phyloP scores from a whole-genome alignment of 2,797 vertebrate species.

The Tachyglossus aculeatus region DNA sequence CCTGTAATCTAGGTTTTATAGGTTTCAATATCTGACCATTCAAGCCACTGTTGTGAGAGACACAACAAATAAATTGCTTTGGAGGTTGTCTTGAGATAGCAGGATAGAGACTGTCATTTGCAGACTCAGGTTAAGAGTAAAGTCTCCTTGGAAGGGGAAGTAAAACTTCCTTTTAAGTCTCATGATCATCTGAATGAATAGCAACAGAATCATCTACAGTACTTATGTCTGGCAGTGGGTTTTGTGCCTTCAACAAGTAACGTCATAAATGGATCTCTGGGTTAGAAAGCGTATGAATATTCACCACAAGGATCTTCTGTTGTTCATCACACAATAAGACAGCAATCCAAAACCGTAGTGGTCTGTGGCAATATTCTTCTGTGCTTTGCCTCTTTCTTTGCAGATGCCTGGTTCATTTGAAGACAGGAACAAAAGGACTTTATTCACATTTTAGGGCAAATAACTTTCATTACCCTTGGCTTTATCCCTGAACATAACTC shows the following conservation, averaged over 20 bases:
- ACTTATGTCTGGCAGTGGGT: slow-evolving; percentile 3
- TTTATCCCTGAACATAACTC: not conserved
- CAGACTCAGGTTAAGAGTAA: not conserved
- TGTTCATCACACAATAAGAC: slow-evolving; percentile 2
- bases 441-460: not conserved
- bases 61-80: slow-evolving; percentile 39
- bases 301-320: not conserved
- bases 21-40: slow-evolving; percentile 16
- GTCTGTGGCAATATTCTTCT: not conserved
- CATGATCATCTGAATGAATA: not conserved
- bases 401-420: not conserved
- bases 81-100: slow-evolving; percentile 11
- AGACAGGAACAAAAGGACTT: not conserved
- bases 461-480: not conserved
- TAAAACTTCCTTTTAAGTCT: not conserved
- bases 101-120: slow-evolving; percentile 26
- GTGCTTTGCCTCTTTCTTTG: not conserved
- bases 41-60: slow-evolving; percentile 11
- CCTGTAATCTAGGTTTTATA: slow-evolving; percentile 15
- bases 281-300: not conserved
- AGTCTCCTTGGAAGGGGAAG: not conserved
- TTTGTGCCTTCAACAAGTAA: slow-evolving; percentile 9
- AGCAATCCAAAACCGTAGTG: too few species aligned
- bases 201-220: not conserved
- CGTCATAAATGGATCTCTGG: slow-evolving; percentile 15